Base-by-base conservation (phyloP, 2,113 vertebrate genomes). In the Apodemus speciosus region DNA sequence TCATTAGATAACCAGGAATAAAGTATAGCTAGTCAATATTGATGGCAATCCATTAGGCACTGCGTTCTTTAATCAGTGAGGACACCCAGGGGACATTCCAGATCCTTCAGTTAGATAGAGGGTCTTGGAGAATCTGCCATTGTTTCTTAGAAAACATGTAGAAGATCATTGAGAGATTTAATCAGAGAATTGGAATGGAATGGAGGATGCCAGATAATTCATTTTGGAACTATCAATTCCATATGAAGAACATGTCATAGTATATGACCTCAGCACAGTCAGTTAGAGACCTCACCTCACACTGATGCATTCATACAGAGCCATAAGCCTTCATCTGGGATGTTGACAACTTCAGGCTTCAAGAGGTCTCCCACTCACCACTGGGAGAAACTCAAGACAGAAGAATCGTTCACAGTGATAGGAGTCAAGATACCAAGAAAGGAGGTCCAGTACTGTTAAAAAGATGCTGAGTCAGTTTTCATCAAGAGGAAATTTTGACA, bases 91-190 rank as follows among this genome's bases (percentile, higher is more conserved):
- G 25, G 32, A 13, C 20, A 58, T 32, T 58, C 38, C 60, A 76
- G 38, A 93, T 49, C 49, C 51, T 38, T 60, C 38, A 62, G 20
- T 92, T n/a, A 18, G 3, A 15, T 1, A 68, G 0, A 21, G 27
- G 1, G 13, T 89, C 93, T 90, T 71, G 23, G 69, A 91, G 51
- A 89, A 7, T 84, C n/a, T 92, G 5, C 13, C 60, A 43, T 86
- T 80, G 66, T 6, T n/a, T 89, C 38, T 91, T 80, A 38, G 15
- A 89, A 84, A 95, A 80, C 35, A 71, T 79, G 56, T 64, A 20
- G 51, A 94, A 90, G 27, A 53, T 15, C 66, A 16, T 16, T 73
- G 60, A 49, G 58, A 88, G 30, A 87, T 53, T 15, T 23, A 14
- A 77, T 40, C 49, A 64, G 53, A 79, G 43, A 72, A 62, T 0